Evolutionary conservation across 2,797 vertebrate species (phyloP), one percentile per base, ranked within the genome.

Genomic region (Emys orbicularis): DNA sequence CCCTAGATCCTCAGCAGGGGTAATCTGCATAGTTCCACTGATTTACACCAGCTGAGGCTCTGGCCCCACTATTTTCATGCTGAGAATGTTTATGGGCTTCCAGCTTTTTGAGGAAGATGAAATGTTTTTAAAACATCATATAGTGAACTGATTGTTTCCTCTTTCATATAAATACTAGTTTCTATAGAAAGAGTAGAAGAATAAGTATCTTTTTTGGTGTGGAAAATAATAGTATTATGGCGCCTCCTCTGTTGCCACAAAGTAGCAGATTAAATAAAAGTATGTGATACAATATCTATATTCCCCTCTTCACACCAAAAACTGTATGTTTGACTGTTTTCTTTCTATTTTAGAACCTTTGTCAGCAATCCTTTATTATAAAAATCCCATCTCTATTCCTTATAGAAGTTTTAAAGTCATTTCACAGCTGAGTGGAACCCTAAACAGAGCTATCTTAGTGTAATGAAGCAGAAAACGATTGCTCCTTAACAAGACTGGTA

Each of bases 391-490:
- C 96, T 98, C 96, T 97, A 92, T 97, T 98, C 97, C 97, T 98
- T 98, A 98, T 88, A 98, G 97, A 98, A 98, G 89, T 98, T 98
- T 98, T 98, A 98, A 98, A 98, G 98, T 98, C 97, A 98, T 98
- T 98, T 98, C 98, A 98, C 98, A 98, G 98, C 93, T 98, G 98
- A 98, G 97, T 98, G 98, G 92, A 98, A 97, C 89, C 97, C 97
- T 98, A 98, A 98, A 98, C 98, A 98, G 98, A 97, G 97, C 98
- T 97, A 98, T 98, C 98, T 98, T 98, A 96, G 98, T 97, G 98
- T 98, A 98, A 98, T 98, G 98, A 98, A 98, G 98, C 98, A 97
- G 97, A 98, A 98, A 98, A 98, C 65, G 88, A 98, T 97, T 97
- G 96, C 97, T 98, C 97, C 96, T 98, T 98, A 98, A 98, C 98